Evolutionary conservation across 1,140 invertebrate species (phyloP).

Genomic region (Dreissena rostriformis): DNA sequence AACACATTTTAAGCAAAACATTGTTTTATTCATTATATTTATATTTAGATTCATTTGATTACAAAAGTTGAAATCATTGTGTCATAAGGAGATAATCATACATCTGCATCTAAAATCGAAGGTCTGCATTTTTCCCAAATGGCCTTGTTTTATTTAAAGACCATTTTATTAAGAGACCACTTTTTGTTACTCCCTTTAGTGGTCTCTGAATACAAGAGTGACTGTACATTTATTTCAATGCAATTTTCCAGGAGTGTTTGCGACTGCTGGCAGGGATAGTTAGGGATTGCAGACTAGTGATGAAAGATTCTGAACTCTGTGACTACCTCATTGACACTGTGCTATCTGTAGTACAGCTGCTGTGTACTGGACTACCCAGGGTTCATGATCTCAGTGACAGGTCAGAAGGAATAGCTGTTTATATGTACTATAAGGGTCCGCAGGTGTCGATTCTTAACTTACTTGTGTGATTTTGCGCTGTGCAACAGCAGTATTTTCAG

Average conservation of each 20-base stretch:
- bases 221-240: too few relatives aligned
- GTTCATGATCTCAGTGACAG: background rate
- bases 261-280: conserved; percentile 49
- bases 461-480: background rate
- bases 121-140: too few relatives aligned
- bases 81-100: too few relatives aligned
- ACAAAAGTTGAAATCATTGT: too few relatives aligned
- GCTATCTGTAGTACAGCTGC: conserved; percentile 59
- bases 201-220: too few relatives aligned
- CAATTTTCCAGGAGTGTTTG: conserved; percentile 62
- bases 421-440: background rate
- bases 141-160: too few relatives aligned
- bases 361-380: conserved; percentile 55
- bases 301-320: conserved; percentile 34
- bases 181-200: too few relatives aligned
- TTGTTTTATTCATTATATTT: too few relatives aligned
- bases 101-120: too few relatives aligned
- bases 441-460: background rate
- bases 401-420: background rate
- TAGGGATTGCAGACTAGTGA: conserved; percentile 53
- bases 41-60: too few relatives aligned
- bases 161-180: too few relatives aligned
- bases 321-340: conserved; percentile 67
- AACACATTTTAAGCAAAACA: too few relatives aligned
- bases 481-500: background rate